A percentile compares a stretch with the other conserved stretches of the same genome.
Conservation (phyloP, 2,797 vertebrate genomes). For the Acipenser oxyrinchus region DNA sequence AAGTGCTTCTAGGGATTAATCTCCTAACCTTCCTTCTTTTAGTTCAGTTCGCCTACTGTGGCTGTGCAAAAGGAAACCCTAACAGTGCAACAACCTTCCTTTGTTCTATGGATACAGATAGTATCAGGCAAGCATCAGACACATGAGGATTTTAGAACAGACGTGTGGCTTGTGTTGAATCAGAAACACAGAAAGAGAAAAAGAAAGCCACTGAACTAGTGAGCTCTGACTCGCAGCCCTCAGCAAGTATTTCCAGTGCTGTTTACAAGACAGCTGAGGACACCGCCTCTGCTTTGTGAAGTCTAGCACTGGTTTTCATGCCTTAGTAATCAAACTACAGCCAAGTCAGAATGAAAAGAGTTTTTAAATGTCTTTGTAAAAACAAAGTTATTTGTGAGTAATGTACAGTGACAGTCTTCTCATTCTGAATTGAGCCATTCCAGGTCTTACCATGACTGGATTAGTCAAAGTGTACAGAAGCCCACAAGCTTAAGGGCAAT, state of each 20-base stretch:
- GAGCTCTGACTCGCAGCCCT: slow-evolving; percentile 18
- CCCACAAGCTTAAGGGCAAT: too few species aligned
- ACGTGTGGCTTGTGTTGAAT: slow-evolving; percentile 52
- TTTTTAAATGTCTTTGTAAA: background rate
- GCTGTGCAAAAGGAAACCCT: slow-evolving; percentile 9
- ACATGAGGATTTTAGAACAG: slow-evolving; percentile 75
- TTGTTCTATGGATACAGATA: slow-evolving; percentile 79
- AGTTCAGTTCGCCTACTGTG: too few species aligned
- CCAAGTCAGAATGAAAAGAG: slow-evolving; percentile 23
- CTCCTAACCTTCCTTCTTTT: too few species aligned
- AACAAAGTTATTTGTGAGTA: too few species aligned
- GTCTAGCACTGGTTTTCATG: slow-evolving; percentile 21
- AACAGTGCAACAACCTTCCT: slow-evolving; percentile 67
- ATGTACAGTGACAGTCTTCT: slow-evolving; percentile 12
- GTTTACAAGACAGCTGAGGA: slow-evolving; percentile 40
- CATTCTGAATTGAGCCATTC: too few species aligned
- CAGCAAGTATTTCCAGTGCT: slow-evolving; percentile 40
- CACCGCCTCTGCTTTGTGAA: too few species aligned
- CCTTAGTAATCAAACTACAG: slow-evolving; percentile 29
- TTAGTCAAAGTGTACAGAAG: too few species aligned
- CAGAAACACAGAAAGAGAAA: slow-evolving; percentile 42
- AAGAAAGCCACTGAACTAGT: slow-evolving; percentile 40
- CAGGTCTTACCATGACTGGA: too few species aligned
- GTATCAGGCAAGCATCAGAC: slow-evolving; percentile 77
- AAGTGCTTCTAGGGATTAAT: too few species aligned